Base-by-base conservation (phyloP, 2,113 vertebrate species). In the Tragulus kanchil region DNA sequence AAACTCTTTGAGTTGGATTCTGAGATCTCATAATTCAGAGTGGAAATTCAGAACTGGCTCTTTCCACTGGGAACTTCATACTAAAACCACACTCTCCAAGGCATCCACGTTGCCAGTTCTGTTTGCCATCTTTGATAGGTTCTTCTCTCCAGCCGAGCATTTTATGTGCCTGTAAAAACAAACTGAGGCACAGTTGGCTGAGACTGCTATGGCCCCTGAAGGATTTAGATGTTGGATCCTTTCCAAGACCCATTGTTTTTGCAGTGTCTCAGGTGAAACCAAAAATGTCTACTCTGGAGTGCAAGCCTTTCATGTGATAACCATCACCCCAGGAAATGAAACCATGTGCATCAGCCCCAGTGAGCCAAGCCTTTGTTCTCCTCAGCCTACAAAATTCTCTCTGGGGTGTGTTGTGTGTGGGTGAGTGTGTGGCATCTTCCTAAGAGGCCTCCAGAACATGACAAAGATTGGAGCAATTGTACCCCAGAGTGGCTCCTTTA, bases 241-340 rank as follows among this genome's bases (percentile, higher is more conserved):
- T 98, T 98, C 98, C 98, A 99, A 98, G 97, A 96, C 98, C 98
- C 97, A 98, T 98, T 99, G 98, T 99, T 99, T 99, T 98, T 98
- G 98, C 98, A 98, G 3, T 77, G 98, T 99, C 98, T 98, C 98
- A 99, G 98, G 98, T 99, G 98, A 99, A 98, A 98, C 98, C 98
- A 98, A 98, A 99, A 98, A 98, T 98, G 98, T 98, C 98, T 98
- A 97, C 98, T 98, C 97, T 98, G 98, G 98, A 98, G 98, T 97
- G 48, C n/a, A 96, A 93, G 98, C 96, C 98, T 99, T 99, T 99
- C 98, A 98, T 98, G 98, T 98, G 96, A 95, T 98, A 98, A 98
- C 98, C 98, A 98, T 98, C 98, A 98, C 98, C 98, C 97, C 98
- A 99, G 98, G 98, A 99, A 99, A 97, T 98, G 98, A 99, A 98